A percentile compares a stretch with the other conserved stretches of the same genome.
Conservation (phyloP, 1,140 invertebrate species). For the Eupristina koningsbergeri region DNA sequence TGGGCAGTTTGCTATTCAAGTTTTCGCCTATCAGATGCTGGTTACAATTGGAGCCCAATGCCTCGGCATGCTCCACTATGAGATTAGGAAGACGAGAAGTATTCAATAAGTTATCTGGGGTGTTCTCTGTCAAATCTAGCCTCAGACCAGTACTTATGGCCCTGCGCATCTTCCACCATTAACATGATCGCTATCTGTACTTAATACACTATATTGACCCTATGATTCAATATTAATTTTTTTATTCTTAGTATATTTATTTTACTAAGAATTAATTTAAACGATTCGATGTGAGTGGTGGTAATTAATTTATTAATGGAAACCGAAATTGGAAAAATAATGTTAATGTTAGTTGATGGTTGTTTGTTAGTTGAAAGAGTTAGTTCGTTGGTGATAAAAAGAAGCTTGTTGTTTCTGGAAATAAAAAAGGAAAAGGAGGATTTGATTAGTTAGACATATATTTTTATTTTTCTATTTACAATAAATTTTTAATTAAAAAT, state of each 20-base stretch:
- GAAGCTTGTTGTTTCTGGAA: constrained; percentile 62
- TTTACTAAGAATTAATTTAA: background rate
- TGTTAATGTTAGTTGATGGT: constrained; percentile 10
- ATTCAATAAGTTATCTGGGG: constrained; percentile 68
- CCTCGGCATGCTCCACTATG: constrained; percentile 71
- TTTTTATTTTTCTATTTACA: background rate
- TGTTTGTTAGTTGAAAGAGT: background rate
- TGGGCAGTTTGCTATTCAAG: constrained; percentile 72
- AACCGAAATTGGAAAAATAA: background rate
- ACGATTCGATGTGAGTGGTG: background rate
- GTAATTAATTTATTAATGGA: no score
- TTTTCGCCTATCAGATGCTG: constrained; percentile 63
- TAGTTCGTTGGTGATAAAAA: constrained; percentile 20
- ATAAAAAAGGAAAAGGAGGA: constrained; percentile 56
- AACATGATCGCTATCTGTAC: constrained; percentile 64
- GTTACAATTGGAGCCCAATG: constrained; percentile 27
- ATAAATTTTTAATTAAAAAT: no score
- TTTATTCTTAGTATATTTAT: background rate
- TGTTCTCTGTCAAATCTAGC: constrained; percentile 71
- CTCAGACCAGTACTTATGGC: constrained; percentile 70
- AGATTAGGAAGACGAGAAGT: constrained; percentile 67
- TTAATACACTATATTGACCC: background rate
- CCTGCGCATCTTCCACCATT: constrained; percentile 70
- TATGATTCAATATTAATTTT: background rate
- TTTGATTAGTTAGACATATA: constrained; percentile 53